Evolutionary conservation across 2,888 invertebrate genomes (phyloP), one percentile per base, ranked within the genome.

Genomic region (Lingula anatina): DNA sequence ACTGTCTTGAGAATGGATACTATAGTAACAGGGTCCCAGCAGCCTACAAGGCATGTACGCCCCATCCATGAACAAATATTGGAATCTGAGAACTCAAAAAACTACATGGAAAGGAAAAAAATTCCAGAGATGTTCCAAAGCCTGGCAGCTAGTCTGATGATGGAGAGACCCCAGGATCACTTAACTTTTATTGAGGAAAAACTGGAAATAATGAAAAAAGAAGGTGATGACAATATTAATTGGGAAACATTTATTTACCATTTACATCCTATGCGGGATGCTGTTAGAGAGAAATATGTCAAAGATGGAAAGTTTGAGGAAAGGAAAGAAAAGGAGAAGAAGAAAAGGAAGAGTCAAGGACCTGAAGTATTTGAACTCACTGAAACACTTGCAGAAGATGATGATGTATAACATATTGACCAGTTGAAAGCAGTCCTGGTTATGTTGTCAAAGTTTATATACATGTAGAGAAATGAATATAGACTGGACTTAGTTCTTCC

Each of bases 51-150:
- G n/a, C n/a, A n/a, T n/a, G n/a, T n/a, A n/a, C n/a, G n/a, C n/a
- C n/a, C n/a, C n/a, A n/a, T n/a, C n/a, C n/a, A n/a, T n/a, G 15
- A 38, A 38, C n/a, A n/a, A n/a, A n/a, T n/a, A n/a, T n/a, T n/a
- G n/a, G 31, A 31, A 31, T 9, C 31, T 31, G 68, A 70, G 39
- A 57, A 64, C 38, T 67, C 73, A 4, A 68, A 66, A 42, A 53
- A 56, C 18, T 75, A 73, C 49, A 54, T 75, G 28, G 60, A 67
- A 1, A 48, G 59, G 7, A 65, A 71, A 51, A 55, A 57, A 31
- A 69, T 75, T 28, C 72, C 71, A 18, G 68, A 73, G 52, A 65
- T 75, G 63, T 72, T 75, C 57, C 68, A 70, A 53, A 70, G 71
- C 50, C 61, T 75, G 2, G 53, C 73, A 25, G 68, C 70, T 45